phyloP scores from a whole-genome alignment of 2,888 invertebrate species.

The Tinea trinotella region DNA sequence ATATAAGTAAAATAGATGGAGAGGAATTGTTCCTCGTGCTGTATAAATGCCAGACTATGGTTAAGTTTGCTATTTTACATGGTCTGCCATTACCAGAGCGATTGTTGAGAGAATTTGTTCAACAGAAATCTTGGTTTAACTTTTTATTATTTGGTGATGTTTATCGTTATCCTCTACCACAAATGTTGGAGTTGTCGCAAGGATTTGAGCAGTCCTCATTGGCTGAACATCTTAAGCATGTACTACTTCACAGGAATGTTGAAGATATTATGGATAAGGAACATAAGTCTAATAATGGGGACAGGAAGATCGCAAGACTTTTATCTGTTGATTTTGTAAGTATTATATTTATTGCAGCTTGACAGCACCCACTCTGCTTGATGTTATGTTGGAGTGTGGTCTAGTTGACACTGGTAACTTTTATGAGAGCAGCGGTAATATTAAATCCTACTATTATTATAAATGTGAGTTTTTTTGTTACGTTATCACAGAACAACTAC shows the following conservation, averaged over 20 bases:
- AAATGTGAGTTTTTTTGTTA: background rate
- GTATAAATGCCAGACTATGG: slow-evolving; percentile 71
- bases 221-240: slow-evolving; percentile 74
- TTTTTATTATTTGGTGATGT: slow-evolving; percentile 79
- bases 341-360: too few species aligned
- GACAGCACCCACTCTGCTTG: too few species aligned
- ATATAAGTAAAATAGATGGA: slow-evolving; percentile 35
- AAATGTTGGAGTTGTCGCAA: slow-evolving; percentile 70
- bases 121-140: slow-evolving; percentile 77
- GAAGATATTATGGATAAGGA: slow-evolving; percentile 56
- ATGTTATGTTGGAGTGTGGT: too few species aligned
- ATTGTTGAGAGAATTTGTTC: slow-evolving; percentile 74
- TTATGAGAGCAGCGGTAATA: too few species aligned
- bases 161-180: slow-evolving; percentile 76
- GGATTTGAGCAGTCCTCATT: slow-evolving; percentile 71
- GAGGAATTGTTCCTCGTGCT: slow-evolving; percentile 56
- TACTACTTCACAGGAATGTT: slow-evolving; percentile 50
- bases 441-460: too few species aligned
- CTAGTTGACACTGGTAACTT: background rate
- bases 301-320: slow-evolving; percentile 45
- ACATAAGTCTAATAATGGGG: slow-evolving; percentile 46
- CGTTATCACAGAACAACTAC: background rate
- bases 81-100: slow-evolving; percentile 70
- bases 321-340: slow-evolving; percentile 57
- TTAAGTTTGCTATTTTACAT: slow-evolving; percentile 74